Evolutionary conservation across 2,797 vertebrate species (phyloP).

Genomic region (Poecilia gillii): DNA sequence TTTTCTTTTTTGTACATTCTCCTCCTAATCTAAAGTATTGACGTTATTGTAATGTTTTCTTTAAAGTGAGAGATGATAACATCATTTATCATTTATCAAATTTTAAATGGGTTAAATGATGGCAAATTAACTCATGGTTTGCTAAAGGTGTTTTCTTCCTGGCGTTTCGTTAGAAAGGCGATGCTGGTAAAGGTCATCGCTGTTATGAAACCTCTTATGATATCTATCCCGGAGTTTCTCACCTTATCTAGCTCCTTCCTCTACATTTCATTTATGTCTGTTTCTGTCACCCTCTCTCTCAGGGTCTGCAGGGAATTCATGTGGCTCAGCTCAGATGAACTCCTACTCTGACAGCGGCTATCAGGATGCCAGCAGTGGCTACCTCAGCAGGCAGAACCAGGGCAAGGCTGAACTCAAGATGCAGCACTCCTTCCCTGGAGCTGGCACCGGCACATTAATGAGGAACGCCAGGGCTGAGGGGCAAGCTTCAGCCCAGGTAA

Average conservation of each 20-base stretch:
- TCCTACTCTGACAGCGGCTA: conserved; percentile 98
- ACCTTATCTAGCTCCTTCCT: conserved; percentile 4
- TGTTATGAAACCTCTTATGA: conserved; percentile 54
- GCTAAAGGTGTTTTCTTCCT: conserved; percentile 19
- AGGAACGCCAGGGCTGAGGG: conserved; percentile 92
- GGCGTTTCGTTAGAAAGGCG: conserved; percentile 51
- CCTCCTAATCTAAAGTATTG: background rate
- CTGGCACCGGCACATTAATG: conserved; percentile 79
- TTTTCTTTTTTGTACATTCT: background rate
- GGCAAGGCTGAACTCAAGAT: conserved; percentile 88
- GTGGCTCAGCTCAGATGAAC: conserved; percentile 97
- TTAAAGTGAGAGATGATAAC: conserved; percentile 6
- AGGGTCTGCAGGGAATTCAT: conserved; percentile 94
- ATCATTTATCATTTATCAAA: conserved; percentile 23
- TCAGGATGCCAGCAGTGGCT: conserved; percentile 93
- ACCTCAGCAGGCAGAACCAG: conserved; percentile 88
- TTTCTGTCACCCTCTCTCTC: conserved; percentile 32
- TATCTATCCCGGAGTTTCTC: conserved; percentile 15
- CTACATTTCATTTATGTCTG: conserved; percentile 16
- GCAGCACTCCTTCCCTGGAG: conserved; percentile 87
- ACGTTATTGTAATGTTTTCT: background rate
- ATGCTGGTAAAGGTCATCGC: conserved; percentile 62
- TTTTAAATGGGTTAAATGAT: conserved; percentile 33
- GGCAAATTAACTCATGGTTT: conserved; percentile 28
- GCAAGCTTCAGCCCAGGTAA: conserved; percentile 91